Percentiles rank a stretch among this genome's conserved stretches.
Conservation (phyloP, 2,888 invertebrate species). For the Auanema sp. region DNA sequence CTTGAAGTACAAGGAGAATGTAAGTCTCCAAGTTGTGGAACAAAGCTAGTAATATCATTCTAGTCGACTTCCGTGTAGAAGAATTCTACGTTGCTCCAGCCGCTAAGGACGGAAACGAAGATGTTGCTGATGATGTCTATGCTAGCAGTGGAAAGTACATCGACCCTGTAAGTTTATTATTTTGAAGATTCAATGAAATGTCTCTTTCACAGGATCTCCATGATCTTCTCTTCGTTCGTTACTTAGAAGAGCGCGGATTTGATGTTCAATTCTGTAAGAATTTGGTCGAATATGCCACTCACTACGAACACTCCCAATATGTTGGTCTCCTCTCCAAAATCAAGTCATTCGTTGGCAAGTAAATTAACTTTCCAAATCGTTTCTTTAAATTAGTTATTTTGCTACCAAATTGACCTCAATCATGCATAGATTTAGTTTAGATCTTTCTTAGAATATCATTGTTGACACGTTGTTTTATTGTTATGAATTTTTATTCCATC, state of each 20-base stretch:
- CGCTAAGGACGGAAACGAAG: conserved; percentile 73
- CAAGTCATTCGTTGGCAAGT: conserved; percentile 76
- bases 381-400: too few species aligned
- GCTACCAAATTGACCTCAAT: too few species aligned
- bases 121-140: conserved; percentile 81
- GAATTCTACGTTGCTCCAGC: conserved; percentile 78
- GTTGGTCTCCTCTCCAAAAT: conserved; percentile 83
- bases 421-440: too few species aligned
- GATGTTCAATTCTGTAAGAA: conserved; percentile 89
- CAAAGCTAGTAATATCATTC: conserved; percentile 69
- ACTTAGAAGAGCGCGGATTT: conserved; percentile 92
- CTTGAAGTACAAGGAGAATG: conserved; percentile 64
- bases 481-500: too few species aligned
- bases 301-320: conserved; percentile 89
- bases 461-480: too few species aligned
- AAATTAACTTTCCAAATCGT: conserved; percentile 7
- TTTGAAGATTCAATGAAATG: neutral
- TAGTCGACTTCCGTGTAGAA: conserved; percentile 88
- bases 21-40: conserved; percentile 50
- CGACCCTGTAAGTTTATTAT: conserved; percentile 86
- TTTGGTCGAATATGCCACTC: conserved; percentile 83
- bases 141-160: conserved; percentile 90
- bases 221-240: conserved; percentile 76
- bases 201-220: conserved; percentile 49
- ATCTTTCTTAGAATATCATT: too few species aligned